Evolutionary conservation across 2,797 vertebrate genomes (phyloP), one percentile per base, ranked within the genome.

Genomic region (Sciurus carolinensis): DNA sequence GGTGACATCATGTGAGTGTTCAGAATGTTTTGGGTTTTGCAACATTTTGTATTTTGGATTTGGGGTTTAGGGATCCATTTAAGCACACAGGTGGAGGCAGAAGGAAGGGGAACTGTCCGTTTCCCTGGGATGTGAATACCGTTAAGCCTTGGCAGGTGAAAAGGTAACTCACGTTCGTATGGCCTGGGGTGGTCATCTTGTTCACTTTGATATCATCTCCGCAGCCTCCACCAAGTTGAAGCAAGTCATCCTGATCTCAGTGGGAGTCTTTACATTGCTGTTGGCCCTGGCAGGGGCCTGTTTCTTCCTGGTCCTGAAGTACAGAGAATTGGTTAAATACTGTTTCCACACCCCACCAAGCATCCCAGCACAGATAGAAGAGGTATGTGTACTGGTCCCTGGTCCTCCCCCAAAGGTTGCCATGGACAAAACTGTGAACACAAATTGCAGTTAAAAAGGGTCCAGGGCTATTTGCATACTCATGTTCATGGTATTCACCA

Each of bases 331-430:
- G 44, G 30, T 98, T 62, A 99, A 99, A 59, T 1, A 91, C 0
- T 98, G 98, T 96, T 94, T 94, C 71, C 98, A 69, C 28, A 80
- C 98, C 0, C 97, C 98, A 0, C 96, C 98, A 33, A 72, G 72
- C 18, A 98, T 99, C 94, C 98, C 98, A 0, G 5, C 59, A 0
- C 98, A 98, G 52, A 97, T 98, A 44, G 20, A 83, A 96, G 98
- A 98, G 98, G 98, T 99, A 82, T 0, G 95, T 96, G 47, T 47
- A 18, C 5, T 28, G 44, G 4, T 44, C 67, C 26, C 20, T 2
- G 7, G 8, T 12, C 14, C 39, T 39, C 14, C 3, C 20, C 47
- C 42, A 1, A 10, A 8, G 6, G 6, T 52, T 1, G 8, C 0
- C 24, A 10, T 3, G 42, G 85, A 50, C 47, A 83, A 4, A 73